phyloP scores from a whole-genome alignment of 2,797 vertebrate species.

The Podargus strigoides region DNA sequence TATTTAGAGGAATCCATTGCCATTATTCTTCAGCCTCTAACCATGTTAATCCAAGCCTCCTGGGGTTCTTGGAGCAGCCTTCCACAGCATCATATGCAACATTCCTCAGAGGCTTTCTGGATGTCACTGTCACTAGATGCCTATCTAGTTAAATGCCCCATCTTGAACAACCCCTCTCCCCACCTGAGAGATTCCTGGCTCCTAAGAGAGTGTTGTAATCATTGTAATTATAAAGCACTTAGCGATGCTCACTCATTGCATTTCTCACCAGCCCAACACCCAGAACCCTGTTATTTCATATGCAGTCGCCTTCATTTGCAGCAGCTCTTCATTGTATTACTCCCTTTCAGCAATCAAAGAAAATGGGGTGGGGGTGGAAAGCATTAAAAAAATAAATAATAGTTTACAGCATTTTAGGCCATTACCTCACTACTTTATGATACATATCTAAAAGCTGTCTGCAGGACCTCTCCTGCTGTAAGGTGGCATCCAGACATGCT shows the following conservation, averaged over 20 bases:
- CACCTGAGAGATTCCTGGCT: constrained; percentile 44
- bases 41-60: neutral
- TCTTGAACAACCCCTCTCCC: constrained; percentile 24
- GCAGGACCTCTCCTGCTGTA: neutral
- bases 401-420: constrained; percentile 27
- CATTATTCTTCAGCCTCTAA: neutral
- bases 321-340: constrained; percentile 43
- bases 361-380: neutral
- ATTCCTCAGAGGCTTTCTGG: neutral
- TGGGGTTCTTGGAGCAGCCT: neutral
- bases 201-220: constrained; percentile 45
- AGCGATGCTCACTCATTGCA: constrained; percentile 48
- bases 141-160: constrained; percentile 25
- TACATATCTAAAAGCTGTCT: constrained; percentile 34
- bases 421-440: constrained; percentile 33
- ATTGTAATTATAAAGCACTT: constrained; percentile 71
- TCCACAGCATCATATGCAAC: neutral
- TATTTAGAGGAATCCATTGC: neutral
- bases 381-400: constrained; percentile 5
- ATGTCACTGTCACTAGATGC: neutral
- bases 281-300: constrained; percentile 65
- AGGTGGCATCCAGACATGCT: neutral
- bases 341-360: constrained; percentile 18
- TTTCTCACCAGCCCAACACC: constrained; percentile 52
- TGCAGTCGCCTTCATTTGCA: constrained; percentile 44